Conservation (phyloP, 2,113 vertebrate genomes). For the Lophius piscatorius region DNA sequence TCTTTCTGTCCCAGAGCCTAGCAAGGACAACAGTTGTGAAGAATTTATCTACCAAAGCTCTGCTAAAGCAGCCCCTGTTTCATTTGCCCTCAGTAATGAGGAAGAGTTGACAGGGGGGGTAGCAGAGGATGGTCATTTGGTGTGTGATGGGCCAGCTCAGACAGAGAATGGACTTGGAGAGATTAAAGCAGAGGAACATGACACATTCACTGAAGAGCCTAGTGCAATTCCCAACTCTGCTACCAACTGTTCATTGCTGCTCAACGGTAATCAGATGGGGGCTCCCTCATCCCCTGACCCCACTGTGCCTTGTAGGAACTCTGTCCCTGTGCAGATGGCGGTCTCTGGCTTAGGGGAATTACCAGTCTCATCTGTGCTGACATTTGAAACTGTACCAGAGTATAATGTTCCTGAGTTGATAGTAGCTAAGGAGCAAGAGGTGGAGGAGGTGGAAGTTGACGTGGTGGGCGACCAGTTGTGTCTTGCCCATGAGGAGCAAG, state of each 20-base stretch:
- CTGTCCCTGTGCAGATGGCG: constrained; percentile 82
- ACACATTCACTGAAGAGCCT: constrained; percentile 77
- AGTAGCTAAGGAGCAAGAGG: constrained; percentile 85
- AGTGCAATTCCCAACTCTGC: constrained; percentile 82
- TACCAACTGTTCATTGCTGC: constrained; percentile 78
- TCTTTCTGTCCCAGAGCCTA: constrained; percentile 76
- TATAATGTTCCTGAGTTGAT: constrained; percentile 82
- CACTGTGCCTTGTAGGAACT: constrained; percentile 96
- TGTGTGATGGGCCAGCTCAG: constrained; percentile 77
- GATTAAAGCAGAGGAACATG: constrained; percentile 82
- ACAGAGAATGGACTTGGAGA: constrained; percentile 86
- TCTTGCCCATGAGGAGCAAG: constrained; percentile 86
- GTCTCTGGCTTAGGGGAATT: constrained; percentile 64
- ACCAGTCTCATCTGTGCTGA: constrained; percentile 37
- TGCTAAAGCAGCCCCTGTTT: constrained; percentile 83
- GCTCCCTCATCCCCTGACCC: constrained; percentile 84
- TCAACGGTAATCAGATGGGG: constrained; percentile 86
- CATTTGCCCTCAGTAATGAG: constrained; percentile 87
- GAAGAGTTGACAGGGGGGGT: constrained; percentile 81
- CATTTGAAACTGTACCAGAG: constrained; percentile 58
- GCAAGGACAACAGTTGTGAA: constrained; percentile 81
- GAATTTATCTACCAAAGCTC: constrained; percentile 83
- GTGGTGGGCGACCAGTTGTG: constrained; percentile 87
- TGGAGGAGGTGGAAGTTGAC: constrained; percentile 91
- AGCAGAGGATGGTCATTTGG: constrained; percentile 79